Evolutionary conservation across 2,888 invertebrate species (phyloP), one percentile per base, ranked within the genome.

Genomic region (Antheraea assamensis): DNA sequence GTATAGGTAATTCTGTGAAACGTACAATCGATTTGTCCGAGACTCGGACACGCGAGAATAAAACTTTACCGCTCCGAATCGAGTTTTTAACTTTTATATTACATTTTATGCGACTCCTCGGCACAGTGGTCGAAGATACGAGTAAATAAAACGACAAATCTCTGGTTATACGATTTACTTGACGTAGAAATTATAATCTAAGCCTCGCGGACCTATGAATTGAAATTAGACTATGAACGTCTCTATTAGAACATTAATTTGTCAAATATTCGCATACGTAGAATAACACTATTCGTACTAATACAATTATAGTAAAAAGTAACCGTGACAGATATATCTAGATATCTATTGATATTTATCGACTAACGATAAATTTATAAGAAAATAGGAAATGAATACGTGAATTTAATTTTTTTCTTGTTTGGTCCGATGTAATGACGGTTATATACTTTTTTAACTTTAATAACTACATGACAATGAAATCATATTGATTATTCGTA

Each of bases 1-100:
- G 68, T 71, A 68, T 61, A 66, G 71, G 35, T 24, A 66, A 27
- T 74, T 71, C 74, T 71, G 52, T 74, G 74, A 74, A 71, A 72
- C 24, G 49, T 35, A 49, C 71, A 68, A 68, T 68, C 68, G 68
- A 68, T 35, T 68, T 35, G 68, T 68, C 42, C 68, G 35, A 68
- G 61, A 64, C 61, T 64, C 61, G 30, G 27, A 68, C 68, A 68
- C 68, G 68, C 68, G 68, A 68, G 31, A 15, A 35, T 68, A 68
- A 30, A 35, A 68, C 68, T 68, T 68, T 68, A 68, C 31, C 68
- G 35, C 15, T 68, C 35, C 21, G 35, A 68, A 35, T 68, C 68
- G 68, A 35, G 68, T 68, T 68, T 68, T 68, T 17, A 30, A 68
- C 68, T 35, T 24, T 68, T 68, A 35, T 68, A 35, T 68, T 68